Conservation (phyloP, 2,797 vertebrate species). For the Rhinatrema bivittatum region DNA sequence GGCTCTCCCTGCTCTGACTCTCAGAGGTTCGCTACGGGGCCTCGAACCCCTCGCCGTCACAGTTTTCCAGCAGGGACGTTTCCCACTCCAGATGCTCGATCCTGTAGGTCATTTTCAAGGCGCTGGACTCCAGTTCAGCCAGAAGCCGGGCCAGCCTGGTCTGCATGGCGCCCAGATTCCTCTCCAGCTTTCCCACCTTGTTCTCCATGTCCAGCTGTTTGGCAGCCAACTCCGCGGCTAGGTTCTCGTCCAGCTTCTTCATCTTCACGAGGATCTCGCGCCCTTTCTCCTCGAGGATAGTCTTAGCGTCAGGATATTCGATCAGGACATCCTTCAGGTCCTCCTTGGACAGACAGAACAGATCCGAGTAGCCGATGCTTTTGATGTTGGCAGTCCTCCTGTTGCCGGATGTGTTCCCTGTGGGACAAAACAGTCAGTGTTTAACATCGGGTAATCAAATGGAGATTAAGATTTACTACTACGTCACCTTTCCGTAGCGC, state of each 20-base stretch:
- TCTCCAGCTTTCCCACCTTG: conserved; percentile 37
- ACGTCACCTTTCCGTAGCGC: no score
- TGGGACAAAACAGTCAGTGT: no score
- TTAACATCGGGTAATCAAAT: no score
- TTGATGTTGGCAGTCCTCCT: conserved; percentile 87
- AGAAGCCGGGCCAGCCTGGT: conserved; percentile 67
- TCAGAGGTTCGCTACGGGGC: not conserved
- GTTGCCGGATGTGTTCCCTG: conserved; percentile 86
- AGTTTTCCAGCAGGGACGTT: conserved; percentile 48
- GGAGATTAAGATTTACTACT: no score
- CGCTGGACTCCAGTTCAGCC: conserved; percentile 66
- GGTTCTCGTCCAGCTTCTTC: conserved; percentile 67
- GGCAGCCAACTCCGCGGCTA: conserved; percentile 33
- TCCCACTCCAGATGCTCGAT: conserved; percentile 65
- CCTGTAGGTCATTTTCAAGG: conserved; percentile 67
- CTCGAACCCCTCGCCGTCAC: conserved; percentile 2
- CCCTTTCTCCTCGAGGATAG: conserved; percentile 80
- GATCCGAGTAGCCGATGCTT: conserved; percentile 85
- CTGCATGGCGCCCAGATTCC: conserved; percentile 59
- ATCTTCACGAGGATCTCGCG: conserved; percentile 80
- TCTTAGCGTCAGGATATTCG: conserved; percentile 78
- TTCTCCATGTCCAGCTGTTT: conserved; percentile 35
- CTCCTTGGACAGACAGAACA: conserved; percentile 89
- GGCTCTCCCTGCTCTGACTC: no score
- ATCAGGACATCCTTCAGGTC: conserved; percentile 73